Percentiles rank a stretch among this genome's conserved stretches.
phyloP scores from a whole-genome alignment of 2,797 vertebrate genomes.

The Liparis tanakae region DNA sequence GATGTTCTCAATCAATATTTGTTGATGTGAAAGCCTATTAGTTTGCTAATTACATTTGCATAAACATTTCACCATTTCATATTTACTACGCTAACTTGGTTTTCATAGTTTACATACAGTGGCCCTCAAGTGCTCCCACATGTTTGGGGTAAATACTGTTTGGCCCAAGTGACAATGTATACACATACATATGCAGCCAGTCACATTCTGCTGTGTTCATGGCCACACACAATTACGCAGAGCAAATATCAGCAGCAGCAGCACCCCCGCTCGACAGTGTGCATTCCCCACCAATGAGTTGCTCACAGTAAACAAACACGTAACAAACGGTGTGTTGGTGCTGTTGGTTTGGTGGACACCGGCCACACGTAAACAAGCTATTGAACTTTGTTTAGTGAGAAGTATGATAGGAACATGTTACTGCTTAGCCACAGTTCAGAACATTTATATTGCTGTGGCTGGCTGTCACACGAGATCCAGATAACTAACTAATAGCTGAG shows the following conservation, averaged over 20 bases:
- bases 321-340: conserved; percentile 27
- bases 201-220: conserved; percentile 27
- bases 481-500: conserved; percentile 28
- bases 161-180: conserved; percentile 43
- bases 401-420: conserved; percentile 43
- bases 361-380: conserved; percentile 59
- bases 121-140: conserved; percentile 70
- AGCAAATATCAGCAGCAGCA: conserved; percentile 57
- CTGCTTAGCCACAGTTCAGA: conserved; percentile 37
- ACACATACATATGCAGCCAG: conserved; percentile 43
- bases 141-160: conserved; percentile 60
- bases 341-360: conserved; percentile 66
- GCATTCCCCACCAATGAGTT: conserved; percentile 69
- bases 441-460: conserved; percentile 37
- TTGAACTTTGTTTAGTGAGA: conserved; percentile 60
- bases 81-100: conserved; percentile 66
- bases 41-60: conserved; percentile 82
- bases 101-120: conserved; percentile 74
- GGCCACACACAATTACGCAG: conserved; percentile 45
- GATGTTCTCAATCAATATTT: conserved; percentile 78
- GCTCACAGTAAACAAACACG: conserved; percentile 69
- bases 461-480: conserved; percentile 20
- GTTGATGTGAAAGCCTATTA: conserved; percentile 70
- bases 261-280: conserved; percentile 62
- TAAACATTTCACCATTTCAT: conserved; percentile 75